A percentile compares a stretch with the other conserved stretches of the same genome.
Evolutionary conservation across 2,888 invertebrate species (phyloP).

Genomic region (Tipula helvola): DNA sequence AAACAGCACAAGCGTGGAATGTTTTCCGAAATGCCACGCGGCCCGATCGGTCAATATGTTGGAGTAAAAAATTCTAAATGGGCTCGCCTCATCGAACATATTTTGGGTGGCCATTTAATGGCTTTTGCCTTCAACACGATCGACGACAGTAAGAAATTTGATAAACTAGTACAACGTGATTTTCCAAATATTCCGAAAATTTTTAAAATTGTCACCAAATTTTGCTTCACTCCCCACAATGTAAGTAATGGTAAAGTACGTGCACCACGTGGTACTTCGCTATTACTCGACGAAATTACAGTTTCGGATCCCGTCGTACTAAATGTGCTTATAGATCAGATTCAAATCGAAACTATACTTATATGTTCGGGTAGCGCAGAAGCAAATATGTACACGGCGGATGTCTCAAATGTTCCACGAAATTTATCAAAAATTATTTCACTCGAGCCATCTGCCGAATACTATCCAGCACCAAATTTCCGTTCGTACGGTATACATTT

Average conservation of each 20-base stretch:
- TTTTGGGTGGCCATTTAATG: slow-evolving; percentile 41
- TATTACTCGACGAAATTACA: slow-evolving; percentile 57
- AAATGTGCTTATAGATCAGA: slow-evolving; percentile 75
- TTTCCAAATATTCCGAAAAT: slow-evolving; percentile 38
- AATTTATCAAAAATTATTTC: slow-evolving; percentile 57
- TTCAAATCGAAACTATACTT: slow-evolving; percentile 58
- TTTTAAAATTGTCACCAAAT: slow-evolving; percentile 51
- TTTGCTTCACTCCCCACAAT: slow-evolving; percentile 40
- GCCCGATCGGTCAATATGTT: slow-evolving; percentile 58
- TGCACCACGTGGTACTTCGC: slow-evolving; percentile 22
- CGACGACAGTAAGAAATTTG: slow-evolving; percentile 44
- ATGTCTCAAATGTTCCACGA: slow-evolving; percentile 48
- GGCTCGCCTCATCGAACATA: slow-evolving; percentile 65
- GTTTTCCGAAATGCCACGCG: slow-evolving; percentile 60
- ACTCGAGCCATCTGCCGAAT: slow-evolving; percentile 46
- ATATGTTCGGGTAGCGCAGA: slow-evolving; percentile 48
- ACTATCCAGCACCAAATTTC: slow-evolving; percentile 65
- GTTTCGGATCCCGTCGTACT: slow-evolving; percentile 63
- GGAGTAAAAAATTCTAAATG: slow-evolving; percentile 46
- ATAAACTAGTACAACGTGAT: slow-evolving; percentile 37
- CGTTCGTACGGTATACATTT: slow-evolving; percentile 54
- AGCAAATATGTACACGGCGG: slow-evolving; percentile 57
- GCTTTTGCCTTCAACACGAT: slow-evolving; percentile 55
- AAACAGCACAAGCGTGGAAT: slow-evolving; percentile 38
- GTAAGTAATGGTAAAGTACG: slow-evolving; percentile 29